Base-by-base conservation (phyloP, 1,140 invertebrate genomes). In the Drosophila setifemur region DNA sequence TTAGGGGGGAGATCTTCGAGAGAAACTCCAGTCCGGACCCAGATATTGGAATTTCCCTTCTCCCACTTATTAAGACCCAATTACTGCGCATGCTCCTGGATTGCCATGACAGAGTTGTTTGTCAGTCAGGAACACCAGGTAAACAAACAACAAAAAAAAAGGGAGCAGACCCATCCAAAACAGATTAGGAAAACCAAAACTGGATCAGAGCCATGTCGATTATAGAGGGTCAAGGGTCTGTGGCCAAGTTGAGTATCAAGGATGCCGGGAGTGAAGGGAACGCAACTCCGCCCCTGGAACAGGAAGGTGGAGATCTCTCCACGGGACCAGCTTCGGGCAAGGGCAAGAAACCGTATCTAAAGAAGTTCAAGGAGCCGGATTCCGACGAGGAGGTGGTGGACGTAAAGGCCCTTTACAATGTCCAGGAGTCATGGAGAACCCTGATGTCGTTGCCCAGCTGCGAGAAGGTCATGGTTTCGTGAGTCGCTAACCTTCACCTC, bases 401-500 rank as follows among this genome's bases (percentile, higher is more conserved):
- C 18, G 4, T 52, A 7, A 31, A 50, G 4, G 37, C 42, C 7
- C 29, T 86, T 0, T 90, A 69, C 47, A 88, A 75, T 70, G 64
- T 87, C 1, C 53, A 58, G 12, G 78, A 83, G 18, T 85, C 88
- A 3, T 90, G 88, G 88, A 64, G 75, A 11, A 83, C 73, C 0
- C 55, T 90, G 0, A 64, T 89, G 1, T 23, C 7, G 0, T 5
- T 90, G 54, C 44, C 69, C 35, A 83, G 53, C 7, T 89, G 88
- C 37, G 71, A 85, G 23, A 74, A 69, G 42, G 71, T 88, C n/a
- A 87, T 89, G 73, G 47, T 90, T n/a, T 68, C 68, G 88, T 89
- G 45, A 64, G 76, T 76, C 9, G n/a, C 0, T 4, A 4, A 16
- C 4, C 1, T 1, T n/a, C 2, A 21, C 6, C 23, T 4, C 7